Conservation (phyloP, 2,888 invertebrate genomes). For the Euplexia lucipara region DNA sequence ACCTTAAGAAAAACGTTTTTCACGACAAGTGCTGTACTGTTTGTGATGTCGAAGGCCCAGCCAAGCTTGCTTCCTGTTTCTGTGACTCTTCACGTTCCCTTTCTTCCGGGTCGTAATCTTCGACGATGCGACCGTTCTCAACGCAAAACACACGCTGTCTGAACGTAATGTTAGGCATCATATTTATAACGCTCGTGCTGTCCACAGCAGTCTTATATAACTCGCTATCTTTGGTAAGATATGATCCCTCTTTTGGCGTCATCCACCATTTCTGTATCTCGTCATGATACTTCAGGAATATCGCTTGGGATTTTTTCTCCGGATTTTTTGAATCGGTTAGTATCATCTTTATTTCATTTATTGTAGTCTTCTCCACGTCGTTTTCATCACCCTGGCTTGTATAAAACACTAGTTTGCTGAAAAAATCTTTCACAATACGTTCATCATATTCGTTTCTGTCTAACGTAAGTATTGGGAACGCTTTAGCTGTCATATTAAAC, state of each 20-base stretch:
- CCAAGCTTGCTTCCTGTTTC: too few relatives aligned
- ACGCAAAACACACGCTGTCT: too few relatives aligned
- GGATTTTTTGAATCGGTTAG: neutral
- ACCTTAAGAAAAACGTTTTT: too few relatives aligned
- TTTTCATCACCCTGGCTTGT: neutral
- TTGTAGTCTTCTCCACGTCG: neutral
- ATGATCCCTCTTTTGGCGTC: constrained; percentile 12
- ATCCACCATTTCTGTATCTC: constrained; percentile 27
- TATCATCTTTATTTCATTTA: neutral
- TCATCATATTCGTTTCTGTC: neutral
- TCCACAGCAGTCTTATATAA: constrained; percentile 15
- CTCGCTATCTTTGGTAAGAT: constrained; percentile 1
- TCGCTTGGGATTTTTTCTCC: constrained; percentile 7
- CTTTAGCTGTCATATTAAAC: neutral
- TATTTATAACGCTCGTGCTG: too few relatives aligned
- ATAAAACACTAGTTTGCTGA: neutral
- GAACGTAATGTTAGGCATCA: too few relatives aligned
- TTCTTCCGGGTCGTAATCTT: too few relatives aligned
- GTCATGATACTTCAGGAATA: constrained; percentile 16
- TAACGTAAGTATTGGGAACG: constrained; percentile 1
- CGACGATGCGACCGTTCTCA: too few relatives aligned
- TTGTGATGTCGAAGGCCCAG: too few relatives aligned
- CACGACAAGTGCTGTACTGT: too few relatives aligned
- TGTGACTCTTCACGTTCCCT: too few relatives aligned
- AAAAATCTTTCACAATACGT: neutral